Evolutionary conservation across 1,140 invertebrate genomes (phyloP).

Genomic region (Druon quercuslanigerum): DNA sequence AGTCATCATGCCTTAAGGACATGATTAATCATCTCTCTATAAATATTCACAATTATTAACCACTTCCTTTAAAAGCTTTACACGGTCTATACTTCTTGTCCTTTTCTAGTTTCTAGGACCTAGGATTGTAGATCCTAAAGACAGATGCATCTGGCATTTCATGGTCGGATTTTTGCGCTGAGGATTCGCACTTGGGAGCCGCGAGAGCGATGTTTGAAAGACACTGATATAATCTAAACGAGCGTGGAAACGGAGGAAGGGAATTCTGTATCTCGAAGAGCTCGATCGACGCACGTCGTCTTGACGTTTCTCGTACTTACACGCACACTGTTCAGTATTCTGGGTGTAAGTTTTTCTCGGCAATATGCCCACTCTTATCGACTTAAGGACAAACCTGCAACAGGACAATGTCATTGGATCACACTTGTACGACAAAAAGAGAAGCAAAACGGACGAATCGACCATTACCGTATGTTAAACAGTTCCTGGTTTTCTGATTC

Average conservation of each 20-base stretch:
- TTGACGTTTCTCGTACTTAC: constrained; percentile 28
- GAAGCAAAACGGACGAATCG: constrained; percentile 5
- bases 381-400: constrained; percentile 9
- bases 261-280: constrained; percentile 18
- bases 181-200: constrained; percentile 1
- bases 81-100: neutral
- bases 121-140: constrained; percentile 2
- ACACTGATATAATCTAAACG: constrained; percentile 29
- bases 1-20: constrained; percentile 21
- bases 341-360: neutral
- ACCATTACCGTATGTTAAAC: constrained; percentile 29
- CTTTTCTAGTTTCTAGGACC: neutral
- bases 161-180: constrained; percentile 17
- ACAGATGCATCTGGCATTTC: constrained; percentile 23
- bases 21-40: constrained; percentile 6
- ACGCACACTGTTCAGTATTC: neutral
- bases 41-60: constrained; percentile 25
- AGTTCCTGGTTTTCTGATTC: neutral
- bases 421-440: neutral
- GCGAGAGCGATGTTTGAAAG: constrained; percentile 20
- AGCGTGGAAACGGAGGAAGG: constrained; percentile 22
- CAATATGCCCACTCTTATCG: constrained; percentile 17
- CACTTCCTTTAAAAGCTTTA: neutral
- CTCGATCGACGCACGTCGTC: constrained; percentile 14
- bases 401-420: constrained; percentile 8